Conservation (phyloP, 2,888 invertebrate genomes). For the Napeogenes inachia region DNA sequence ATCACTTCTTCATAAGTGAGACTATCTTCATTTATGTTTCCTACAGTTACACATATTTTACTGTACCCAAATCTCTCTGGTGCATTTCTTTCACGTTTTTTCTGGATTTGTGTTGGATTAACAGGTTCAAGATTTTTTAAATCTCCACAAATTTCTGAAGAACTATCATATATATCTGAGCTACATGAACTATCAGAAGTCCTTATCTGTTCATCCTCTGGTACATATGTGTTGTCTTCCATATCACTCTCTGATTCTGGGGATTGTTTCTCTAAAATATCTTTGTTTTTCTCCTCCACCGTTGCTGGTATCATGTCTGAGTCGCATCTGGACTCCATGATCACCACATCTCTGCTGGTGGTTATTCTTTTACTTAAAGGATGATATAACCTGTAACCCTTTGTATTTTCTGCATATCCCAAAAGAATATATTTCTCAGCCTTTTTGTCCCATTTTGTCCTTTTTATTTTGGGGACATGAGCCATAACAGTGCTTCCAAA, state of each 20-base stretch:
- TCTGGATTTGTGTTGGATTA: not conserved
- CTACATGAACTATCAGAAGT: not conserved
- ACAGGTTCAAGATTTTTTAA: not conserved
- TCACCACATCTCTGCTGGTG: constrained; percentile 28
- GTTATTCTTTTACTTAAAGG: constrained; percentile 18
- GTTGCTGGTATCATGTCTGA: not conserved
- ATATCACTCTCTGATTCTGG: not conserved
- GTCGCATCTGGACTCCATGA: constrained; percentile 18
- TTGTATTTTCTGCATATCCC: constrained; percentile 31
- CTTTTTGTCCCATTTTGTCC: constrained; percentile 28
- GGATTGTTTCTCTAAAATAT: not conserved
- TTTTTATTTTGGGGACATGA: constrained; percentile 28
- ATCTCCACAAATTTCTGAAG: not conserved
- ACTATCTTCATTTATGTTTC: not conserved
- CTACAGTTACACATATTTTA: constrained; percentile 7
- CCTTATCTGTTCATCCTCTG: not conserved
- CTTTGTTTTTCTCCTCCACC: constrained; percentile 1
- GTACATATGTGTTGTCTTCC: not conserved
- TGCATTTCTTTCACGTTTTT: not conserved
- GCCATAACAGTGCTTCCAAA: constrained; percentile 21
- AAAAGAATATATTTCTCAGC: not conserved
- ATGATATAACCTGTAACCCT: constrained; percentile 33
- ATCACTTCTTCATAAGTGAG: constrained; percentile 12
- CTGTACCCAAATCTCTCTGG: not conserved
- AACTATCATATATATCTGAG: not conserved